Conservation (phyloP, 64 coral and sea anemone genomes). For the Hydrozoanthus tunicans region DNA sequence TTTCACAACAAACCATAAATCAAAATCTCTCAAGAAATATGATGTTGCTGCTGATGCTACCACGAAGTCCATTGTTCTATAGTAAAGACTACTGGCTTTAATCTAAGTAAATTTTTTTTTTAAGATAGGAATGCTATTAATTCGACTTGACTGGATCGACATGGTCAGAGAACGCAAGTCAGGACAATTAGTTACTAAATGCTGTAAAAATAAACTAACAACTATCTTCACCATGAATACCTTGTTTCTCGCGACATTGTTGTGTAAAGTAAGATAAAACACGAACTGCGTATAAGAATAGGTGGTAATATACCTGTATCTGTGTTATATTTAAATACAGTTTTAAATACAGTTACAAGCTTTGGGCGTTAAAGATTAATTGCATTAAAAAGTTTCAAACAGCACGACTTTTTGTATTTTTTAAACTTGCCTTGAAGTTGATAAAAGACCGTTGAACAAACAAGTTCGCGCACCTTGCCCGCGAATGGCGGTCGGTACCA, state of each 20-base stretch:
- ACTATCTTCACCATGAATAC: too few species aligned
- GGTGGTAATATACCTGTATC: background rate
- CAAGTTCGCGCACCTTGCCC: too few species aligned
- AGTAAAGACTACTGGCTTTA: too few species aligned
- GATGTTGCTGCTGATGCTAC: background rate
- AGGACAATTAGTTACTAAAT: too few species aligned
- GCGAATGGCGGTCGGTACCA: too few species aligned
- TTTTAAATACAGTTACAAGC: constrained; percentile 17
- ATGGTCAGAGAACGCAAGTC: too few species aligned
- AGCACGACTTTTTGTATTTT: background rate
- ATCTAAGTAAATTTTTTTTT: too few species aligned
- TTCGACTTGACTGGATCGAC: too few species aligned
- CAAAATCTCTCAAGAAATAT: background rate
- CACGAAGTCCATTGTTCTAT: background rate
- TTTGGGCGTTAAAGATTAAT: background rate
- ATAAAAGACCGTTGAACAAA: too few species aligned
- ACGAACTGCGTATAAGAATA: background rate
- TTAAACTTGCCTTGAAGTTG: background rate
- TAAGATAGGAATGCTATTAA: too few species aligned
- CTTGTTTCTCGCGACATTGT: too few species aligned
- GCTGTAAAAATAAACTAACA: too few species aligned
- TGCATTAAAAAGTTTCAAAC: constrained; percentile 12
- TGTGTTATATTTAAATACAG: constrained; percentile 1
- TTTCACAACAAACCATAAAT: background rate
- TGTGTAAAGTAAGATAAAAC: background rate